Percentiles rank a stretch among this genome's conserved stretches.
phyloP scores from a whole-genome alignment of 2,113 vertebrate genomes.

The Psittacula cyanocephala region DNA sequence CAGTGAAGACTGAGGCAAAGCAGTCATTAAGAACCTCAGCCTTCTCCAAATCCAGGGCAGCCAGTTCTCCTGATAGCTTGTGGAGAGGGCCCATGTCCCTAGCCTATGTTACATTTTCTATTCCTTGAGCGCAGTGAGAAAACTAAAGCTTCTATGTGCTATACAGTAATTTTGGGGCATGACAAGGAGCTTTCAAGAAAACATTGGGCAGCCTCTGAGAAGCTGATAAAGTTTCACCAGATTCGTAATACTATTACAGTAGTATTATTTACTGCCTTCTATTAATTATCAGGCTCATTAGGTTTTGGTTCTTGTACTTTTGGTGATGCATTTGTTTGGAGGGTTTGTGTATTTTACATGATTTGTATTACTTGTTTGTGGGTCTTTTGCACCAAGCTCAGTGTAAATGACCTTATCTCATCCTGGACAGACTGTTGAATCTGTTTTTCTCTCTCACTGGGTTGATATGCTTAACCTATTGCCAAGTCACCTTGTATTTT shows the following conservation, averaged over 20 bases:
- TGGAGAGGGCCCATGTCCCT: no score
- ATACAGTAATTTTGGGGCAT: not conserved
- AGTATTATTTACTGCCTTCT: not conserved
- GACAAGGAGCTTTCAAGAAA: not conserved
- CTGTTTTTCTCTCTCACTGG: not conserved
- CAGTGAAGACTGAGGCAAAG: no score
- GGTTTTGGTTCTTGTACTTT: fast-evolving
- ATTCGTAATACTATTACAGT: not conserved
- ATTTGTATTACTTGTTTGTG: not conserved
- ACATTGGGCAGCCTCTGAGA: not conserved
- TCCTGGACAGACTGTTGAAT: not conserved
- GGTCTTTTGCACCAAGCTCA: not conserved
- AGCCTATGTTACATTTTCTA: not conserved
- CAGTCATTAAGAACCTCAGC: no score
- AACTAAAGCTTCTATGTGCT: not conserved
- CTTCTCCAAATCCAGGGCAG: no score
- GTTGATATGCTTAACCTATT: not conserved
- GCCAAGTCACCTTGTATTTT: not conserved
- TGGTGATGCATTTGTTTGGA: not conserved
- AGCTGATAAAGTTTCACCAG: not conserved
- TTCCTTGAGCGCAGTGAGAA: not conserved
- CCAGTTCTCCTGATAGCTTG: no score
- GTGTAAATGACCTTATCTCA: not conserved
- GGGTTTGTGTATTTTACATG: fast-evolving
- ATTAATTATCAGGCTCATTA: not conserved